phyloP scores from a whole-genome alignment of 2,797 vertebrate species.

The Hybognathus amarus region DNA sequence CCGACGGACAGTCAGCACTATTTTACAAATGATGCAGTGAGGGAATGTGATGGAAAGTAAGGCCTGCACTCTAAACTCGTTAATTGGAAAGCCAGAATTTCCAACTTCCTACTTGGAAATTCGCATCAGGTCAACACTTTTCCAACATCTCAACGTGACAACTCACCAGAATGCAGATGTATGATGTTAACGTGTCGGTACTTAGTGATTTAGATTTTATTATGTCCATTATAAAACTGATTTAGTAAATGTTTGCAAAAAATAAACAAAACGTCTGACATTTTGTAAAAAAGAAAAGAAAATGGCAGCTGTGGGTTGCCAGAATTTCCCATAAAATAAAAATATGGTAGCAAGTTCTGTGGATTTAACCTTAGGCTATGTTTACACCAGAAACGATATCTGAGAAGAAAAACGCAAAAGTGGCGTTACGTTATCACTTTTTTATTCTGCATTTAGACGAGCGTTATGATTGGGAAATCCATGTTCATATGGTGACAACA shows the following conservation, averaged over 20 bases:
- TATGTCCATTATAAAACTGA: background rate
- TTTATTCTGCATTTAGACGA: no score
- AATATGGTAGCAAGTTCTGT: background rate
- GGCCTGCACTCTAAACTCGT: background rate
- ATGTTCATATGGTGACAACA: no score
- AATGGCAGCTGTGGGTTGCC: background rate
- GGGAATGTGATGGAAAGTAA: slow-evolving; percentile 14
- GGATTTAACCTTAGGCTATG: no score
- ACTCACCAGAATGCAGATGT: background rate
- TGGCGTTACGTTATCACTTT: no score
- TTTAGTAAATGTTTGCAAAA: background rate
- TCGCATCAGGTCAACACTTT: background rate
- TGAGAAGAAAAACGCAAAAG: no score
- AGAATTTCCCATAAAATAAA: background rate
- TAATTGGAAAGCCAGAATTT: slow-evolving; percentile 13
- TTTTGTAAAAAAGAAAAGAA: background rate
- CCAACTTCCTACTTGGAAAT: background rate
- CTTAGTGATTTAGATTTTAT: no score
- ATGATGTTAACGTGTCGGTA: background rate
- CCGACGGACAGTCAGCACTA: background rate
- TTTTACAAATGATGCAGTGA: slow-evolving; percentile 13
- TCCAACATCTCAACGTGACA: background rate
- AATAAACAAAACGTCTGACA: background rate
- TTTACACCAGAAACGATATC: no score
- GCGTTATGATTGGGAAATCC: no score